Evolutionary conservation across 2,888 invertebrate species (phyloP).

Genomic region (Timema podura): DNA sequence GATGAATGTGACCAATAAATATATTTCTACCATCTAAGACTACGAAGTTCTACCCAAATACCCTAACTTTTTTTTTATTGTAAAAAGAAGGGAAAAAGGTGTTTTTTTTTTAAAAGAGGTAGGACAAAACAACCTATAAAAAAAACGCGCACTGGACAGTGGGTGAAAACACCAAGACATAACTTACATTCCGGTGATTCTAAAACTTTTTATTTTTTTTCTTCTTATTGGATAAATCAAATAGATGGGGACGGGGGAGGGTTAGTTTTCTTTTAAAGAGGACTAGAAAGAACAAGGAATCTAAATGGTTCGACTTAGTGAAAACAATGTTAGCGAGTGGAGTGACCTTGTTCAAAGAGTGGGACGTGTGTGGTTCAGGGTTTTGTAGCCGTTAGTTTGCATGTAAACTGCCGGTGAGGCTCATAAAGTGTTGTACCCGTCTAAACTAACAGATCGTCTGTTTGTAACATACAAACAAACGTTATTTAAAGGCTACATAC

Average conservation of each 20-base stretch:
- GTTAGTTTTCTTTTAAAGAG: no score
- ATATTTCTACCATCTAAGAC: neutral
- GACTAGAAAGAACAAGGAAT: neutral
- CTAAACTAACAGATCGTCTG: no score
- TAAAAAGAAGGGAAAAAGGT: neutral
- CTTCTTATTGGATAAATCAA: slow-evolving; percentile 14
- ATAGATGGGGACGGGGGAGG: neutral
- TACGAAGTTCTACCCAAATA: slow-evolving; percentile 11
- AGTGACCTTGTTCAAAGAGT: no score
- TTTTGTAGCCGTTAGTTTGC: no score
- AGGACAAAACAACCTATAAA: neutral
- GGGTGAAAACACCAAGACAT: slow-evolving; percentile 13
- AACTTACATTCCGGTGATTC: slow-evolving; percentile 13
- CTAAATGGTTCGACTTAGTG: no score
- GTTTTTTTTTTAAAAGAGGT: neutral
- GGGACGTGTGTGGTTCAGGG: neutral
- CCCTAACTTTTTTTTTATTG: neutral
- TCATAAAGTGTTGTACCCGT: no score
- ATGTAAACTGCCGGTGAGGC: no score
- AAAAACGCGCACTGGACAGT: slow-evolving; percentile 10
- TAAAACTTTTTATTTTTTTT: neutral
- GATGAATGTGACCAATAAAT: slow-evolving; percentile 24
- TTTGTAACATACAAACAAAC: no score
- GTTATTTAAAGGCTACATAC: no score
- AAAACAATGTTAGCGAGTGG: no score